Conservation (phyloP, 1,140 invertebrate genomes). For the Eubasilissa regina region DNA sequence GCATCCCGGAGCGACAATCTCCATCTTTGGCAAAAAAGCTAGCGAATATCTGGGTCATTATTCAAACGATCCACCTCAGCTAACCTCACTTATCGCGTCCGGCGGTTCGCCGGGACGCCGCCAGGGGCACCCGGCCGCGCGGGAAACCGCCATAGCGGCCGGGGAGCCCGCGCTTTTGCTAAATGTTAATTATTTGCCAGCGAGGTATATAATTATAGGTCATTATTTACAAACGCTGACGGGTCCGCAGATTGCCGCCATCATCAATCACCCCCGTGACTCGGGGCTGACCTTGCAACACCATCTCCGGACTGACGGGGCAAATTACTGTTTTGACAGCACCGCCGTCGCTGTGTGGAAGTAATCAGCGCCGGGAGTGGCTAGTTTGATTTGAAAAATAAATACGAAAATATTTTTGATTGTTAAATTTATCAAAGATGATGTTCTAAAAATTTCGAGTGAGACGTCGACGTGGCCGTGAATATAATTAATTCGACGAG, state of each 20-base stretch:
- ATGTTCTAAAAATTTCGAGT: too few species aligned
- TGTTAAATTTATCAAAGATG: too few species aligned
- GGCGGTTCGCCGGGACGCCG: not conserved
- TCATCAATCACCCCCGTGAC: constrained; percentile 30
- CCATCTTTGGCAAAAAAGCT: constrained; percentile 4
- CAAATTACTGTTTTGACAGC: constrained; percentile 42
- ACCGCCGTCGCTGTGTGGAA: not conserved
- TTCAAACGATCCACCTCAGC: not conserved
- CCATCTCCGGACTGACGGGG: constrained; percentile 30
- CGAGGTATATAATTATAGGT: constrained; percentile 53
- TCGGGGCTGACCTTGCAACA: constrained; percentile 33
- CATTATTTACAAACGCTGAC: constrained; percentile 54
- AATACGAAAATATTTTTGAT: too few species aligned
- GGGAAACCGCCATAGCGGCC: not conserved
- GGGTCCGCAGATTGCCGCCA: constrained; percentile 15
- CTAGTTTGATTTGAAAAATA: too few species aligned
- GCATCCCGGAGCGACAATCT: not conserved
- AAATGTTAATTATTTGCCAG: constrained; percentile 39
- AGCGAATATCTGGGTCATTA: constrained; percentile 9
- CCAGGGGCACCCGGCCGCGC: constrained; percentile 7
- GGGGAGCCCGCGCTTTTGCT: constrained; percentile 30
- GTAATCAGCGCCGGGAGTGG: not conserved
- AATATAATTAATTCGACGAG: too few species aligned
- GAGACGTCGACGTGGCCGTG: too few species aligned
- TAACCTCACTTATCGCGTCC: constrained; percentile 24